Percentiles rank a stretch among this genome's conserved stretches.
Conservation (phyloP, 2,888 invertebrate genomes). For the Napeogenes inachia region DNA sequence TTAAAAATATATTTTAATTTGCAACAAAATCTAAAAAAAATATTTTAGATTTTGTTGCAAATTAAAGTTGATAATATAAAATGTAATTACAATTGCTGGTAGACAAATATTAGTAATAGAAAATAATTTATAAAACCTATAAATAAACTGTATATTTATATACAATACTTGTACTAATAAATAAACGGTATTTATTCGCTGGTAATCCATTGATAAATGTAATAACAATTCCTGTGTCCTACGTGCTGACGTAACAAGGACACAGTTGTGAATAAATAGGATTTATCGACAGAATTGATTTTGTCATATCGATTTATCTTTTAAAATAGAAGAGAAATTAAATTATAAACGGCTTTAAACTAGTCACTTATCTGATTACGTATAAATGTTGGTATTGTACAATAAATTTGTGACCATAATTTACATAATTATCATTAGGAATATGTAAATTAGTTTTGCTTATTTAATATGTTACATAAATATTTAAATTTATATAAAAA, state of each 20-base stretch:
- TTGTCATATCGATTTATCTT: conserved; percentile 15
- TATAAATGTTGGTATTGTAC: conserved; percentile 15
- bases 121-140: no score
- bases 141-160: no score
- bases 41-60: no score
- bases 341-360: conserved; percentile 19
- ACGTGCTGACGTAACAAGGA: conserved; percentile 20
- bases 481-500: no score
- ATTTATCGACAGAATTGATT: conserved; percentile 15
- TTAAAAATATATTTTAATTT: no score
- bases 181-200: conserved; percentile 24
- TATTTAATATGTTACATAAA: not conserved
- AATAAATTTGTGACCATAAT: conserved; percentile 7
- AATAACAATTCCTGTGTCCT: conserved; percentile 25
- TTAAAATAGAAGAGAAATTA: conserved; percentile 14
- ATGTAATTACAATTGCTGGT: no score
- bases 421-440: not conserved
- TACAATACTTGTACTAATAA: no score
- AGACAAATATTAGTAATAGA: no score
- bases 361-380: conserved; percentile 21
- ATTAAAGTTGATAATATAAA: no score
- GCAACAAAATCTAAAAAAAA: no score
- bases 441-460: not conserved
- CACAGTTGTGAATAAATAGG: conserved; percentile 13
- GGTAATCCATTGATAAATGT: conserved; percentile 30